Base-by-base conservation (phyloP, 2,888 invertebrate genomes). In the Hirtodrosophila trivittata region DNA sequence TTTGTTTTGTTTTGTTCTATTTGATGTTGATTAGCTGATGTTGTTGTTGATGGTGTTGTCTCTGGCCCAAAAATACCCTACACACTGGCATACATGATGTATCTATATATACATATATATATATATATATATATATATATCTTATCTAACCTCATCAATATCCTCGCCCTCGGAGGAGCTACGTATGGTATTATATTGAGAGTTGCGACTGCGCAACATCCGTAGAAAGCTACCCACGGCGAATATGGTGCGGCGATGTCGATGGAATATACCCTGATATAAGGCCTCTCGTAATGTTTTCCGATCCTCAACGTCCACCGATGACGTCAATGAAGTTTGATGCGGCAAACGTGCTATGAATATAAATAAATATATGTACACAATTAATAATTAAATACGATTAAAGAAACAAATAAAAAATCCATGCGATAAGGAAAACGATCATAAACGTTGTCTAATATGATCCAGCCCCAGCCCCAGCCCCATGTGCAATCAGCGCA, bases 201-300 rank as follows among this genome's bases (percentile, higher is more conserved):
- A 94, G 85, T 94, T 94, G 89, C 94, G 94, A 88, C 93, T 94
- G 80, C 94, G 93, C 72, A 95, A 90, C 95, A 95, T 95, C 71
- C 95, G 92, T 59, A 95, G 91, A 89, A 95, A 95, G 42, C 95
- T 95, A 46, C 95, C 95, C 52, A 95, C 92, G 5, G 95, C 95
- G 88, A 95, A 95, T 77, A 95, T 95, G 63, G 94, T 95, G 87
- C 94, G 92, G 70, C 95, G 92, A 91, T 95, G 95, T 75, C 94
- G 93, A 91, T 95, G 94, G 89, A 95, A 94, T 88, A 95, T 95
- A 90, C 95, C 95, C 91, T 95, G 94, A 89, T 95, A 95, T 77
- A 95, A 91, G 65, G 95, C 94, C 89, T 95, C 95, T 69, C 95
- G 92, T 68, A 89, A 76, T 43, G 94, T 94, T 90, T 95, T 95